These are phyloP conservation scores for Uria lomvia DNA, from an alignment of 2,113 vertebrate genomes.

Conservation along the genomic window DNA sequence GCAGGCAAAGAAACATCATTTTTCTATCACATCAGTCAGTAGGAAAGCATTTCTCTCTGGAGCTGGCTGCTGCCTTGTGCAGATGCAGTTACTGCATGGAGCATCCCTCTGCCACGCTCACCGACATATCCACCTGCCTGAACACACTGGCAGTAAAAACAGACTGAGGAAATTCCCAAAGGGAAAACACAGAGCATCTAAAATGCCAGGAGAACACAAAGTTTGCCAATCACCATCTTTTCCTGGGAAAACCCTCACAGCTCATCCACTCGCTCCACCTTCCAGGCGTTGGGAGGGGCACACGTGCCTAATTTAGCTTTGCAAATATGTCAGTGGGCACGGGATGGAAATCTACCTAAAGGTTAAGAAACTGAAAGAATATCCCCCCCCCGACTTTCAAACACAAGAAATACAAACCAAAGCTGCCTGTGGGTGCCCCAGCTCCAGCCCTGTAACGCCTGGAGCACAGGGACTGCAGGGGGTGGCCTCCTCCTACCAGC, in stretches of 20 bases:
- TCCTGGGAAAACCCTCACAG: not conserved
- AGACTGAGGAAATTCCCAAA: not conserved
- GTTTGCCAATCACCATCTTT: not conserved
- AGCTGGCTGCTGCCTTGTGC: not conserved
- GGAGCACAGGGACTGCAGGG: not conserved
- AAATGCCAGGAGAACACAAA: not conserved
- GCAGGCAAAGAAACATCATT: not conserved
- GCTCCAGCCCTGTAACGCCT: not conserved
- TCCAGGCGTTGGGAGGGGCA: not conserved
- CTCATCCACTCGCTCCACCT: not conserved
- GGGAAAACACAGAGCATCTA: not conserved
- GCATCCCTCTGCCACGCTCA: not conserved
- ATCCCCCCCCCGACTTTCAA: not conserved
- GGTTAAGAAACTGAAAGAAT: not conserved
- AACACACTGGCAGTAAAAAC: not conserved
- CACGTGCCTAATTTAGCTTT: not conserved
- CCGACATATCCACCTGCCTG: not conserved
- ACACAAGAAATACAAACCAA: not conserved
- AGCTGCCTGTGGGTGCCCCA: not conserved
- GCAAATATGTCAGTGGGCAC: not conserved
- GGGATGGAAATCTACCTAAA: not conserved
- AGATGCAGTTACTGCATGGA: not conserved
- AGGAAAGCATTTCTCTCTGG: not conserved
- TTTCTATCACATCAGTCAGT: not conserved
- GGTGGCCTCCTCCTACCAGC: accelerated